Conservation (phyloP, 2,888 invertebrate genomes). For the Pristionchus japonicus region DNA sequence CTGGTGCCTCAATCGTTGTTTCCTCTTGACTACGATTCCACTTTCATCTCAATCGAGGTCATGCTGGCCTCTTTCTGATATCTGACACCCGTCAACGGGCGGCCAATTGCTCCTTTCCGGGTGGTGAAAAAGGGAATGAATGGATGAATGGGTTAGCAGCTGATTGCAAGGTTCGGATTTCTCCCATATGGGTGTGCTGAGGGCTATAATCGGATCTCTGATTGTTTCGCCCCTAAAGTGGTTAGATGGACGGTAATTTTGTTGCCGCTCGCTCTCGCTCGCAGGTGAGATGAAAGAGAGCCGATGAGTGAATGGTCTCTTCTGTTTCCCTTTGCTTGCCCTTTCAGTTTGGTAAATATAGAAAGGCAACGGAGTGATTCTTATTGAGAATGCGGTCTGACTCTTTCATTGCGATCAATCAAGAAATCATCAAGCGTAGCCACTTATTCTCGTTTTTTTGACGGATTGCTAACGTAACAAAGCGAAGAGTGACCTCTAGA, state of each 20-base stretch:
- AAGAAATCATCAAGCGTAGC: conserved; percentile 9
- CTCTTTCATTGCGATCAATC: not conserved
- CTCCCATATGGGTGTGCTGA: not conserved
- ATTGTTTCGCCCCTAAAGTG: not conserved
- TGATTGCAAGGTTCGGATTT: conserved; percentile 18
- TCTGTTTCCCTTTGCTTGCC: conserved; percentile 22
- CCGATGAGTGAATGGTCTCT: conserved; percentile 47
- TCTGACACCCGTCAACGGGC: conserved; percentile 20
- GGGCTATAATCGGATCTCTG: not conserved
- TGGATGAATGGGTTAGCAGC: not conserved
- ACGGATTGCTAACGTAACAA: conserved; percentile 17
- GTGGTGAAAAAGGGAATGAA: not conserved
- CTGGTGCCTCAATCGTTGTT: not conserved
- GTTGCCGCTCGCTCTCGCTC: not conserved
- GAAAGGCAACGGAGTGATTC: not conserved
- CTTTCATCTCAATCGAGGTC: not conserved
- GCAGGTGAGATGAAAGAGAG: not conserved
- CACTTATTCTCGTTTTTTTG: conserved; percentile 5
- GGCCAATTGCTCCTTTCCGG: conserved; percentile 32
- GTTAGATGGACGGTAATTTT: not conserved
- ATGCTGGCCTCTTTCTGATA: not conserved
- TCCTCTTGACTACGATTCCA: not conserved
- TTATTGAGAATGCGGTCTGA: not conserved
- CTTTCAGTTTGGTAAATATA: conserved; percentile 23
- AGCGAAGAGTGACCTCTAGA: not conserved